phyloP scores from a whole-genome alignment of 2,888 invertebrate species.

The Tetranychus piercei region DNA sequence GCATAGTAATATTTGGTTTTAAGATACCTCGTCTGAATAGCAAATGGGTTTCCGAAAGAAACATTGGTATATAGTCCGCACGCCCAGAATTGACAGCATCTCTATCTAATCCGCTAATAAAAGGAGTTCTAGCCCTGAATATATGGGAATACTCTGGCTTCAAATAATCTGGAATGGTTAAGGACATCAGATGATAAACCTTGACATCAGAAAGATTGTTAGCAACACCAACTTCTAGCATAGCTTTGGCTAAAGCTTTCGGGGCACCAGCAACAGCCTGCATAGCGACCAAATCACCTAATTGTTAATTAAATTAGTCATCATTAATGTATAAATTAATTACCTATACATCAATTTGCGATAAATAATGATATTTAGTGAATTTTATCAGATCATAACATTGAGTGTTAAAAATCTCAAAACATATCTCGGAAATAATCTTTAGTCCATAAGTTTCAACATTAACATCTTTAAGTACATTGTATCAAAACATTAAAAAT shows the following conservation, averaged over 20 bases:
- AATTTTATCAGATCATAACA: not conserved
- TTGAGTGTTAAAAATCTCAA: not conserved
- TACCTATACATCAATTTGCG: too few species aligned
- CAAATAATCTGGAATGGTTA: not conserved
- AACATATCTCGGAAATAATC: not conserved
- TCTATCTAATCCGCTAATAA: not conserved
- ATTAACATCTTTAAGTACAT: too few species aligned
- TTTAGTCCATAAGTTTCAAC: too few species aligned
- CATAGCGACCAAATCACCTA: slow-evolving; percentile 10
- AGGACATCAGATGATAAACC: slow-evolving; percentile 2
- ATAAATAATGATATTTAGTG: too few species aligned
- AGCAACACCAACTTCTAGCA: not conserved
- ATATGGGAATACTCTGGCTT: not conserved
- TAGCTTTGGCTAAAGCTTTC: slow-evolving; percentile 7
- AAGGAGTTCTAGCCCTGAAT: not conserved
- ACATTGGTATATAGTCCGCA: slow-evolving; percentile 36
- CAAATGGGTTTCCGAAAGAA: slow-evolving; percentile 36
- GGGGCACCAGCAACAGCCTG: slow-evolving; percentile 9
- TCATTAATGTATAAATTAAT: not conserved
- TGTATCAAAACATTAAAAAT: too few species aligned
- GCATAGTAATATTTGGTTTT: slow-evolving; percentile 10
- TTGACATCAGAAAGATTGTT: not conserved
- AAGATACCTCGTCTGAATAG: slow-evolving; percentile 31
- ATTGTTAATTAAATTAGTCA: not conserved
- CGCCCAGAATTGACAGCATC: slow-evolving; percentile 30